Percentiles rank a stretch among this genome's conserved stretches.
phyloP scores from a whole-genome alignment of 2,113 vertebrate species.

The Microcebus tavaratra region DNA sequence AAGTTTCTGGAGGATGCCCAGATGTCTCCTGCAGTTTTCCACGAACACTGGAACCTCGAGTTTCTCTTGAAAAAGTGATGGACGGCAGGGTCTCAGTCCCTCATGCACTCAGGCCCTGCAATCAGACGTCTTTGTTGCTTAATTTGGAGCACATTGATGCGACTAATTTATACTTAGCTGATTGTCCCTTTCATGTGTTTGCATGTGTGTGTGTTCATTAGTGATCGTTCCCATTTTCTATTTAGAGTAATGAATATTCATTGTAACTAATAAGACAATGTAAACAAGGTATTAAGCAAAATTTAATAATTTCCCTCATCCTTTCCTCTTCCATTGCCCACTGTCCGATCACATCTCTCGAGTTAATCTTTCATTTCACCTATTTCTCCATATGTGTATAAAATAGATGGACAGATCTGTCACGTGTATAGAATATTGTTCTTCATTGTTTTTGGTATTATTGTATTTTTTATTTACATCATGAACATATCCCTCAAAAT shows the following conservation, averaged over 20 bases:
- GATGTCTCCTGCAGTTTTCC: not conserved
- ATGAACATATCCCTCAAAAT: not conserved
- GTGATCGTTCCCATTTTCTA: not conserved
- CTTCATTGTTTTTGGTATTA: not conserved
- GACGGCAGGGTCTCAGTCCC: no score
- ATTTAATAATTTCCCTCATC: not conserved
- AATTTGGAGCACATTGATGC: not conserved
- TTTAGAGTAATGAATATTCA: not conserved
- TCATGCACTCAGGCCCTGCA: not conserved
- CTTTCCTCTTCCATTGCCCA: not conserved
- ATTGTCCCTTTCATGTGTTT: not conserved
- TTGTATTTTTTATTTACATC: not conserved
- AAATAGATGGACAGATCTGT: not conserved
- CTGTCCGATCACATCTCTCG: not conserved
- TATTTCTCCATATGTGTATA: not conserved
- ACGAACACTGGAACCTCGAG: not conserved
- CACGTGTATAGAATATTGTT: not conserved
- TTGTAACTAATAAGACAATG: not conserved
- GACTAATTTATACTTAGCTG: not conserved
- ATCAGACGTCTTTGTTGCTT: not conserved
- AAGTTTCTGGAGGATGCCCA: not conserved
- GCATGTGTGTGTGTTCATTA: not conserved
- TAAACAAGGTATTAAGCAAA: not conserved
- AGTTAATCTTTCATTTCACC: not conserved
- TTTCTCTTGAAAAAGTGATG: not conserved